Evolutionary conservation across 2,888 invertebrate genomes (phyloP).

Genomic region (Lycocerus yunnanus): DNA sequence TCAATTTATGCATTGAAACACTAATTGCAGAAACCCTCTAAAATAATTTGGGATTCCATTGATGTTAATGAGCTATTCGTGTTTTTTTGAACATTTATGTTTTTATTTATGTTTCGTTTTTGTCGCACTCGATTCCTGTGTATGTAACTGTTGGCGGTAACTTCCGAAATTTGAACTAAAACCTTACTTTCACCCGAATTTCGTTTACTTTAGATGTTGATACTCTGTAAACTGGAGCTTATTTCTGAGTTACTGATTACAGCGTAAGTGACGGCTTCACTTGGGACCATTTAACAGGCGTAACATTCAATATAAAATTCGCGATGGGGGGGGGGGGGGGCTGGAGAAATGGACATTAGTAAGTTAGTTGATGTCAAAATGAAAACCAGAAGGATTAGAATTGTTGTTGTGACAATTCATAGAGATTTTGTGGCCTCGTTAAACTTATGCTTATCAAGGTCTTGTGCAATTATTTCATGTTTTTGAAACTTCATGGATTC

Average conservation of each 20-base stretch:
- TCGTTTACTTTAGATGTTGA: slow-evolving; percentile 83
- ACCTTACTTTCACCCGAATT: slow-evolving; percentile 88
- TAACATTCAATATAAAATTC: too few relatives aligned
- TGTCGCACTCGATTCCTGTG: slow-evolving; percentile 33
- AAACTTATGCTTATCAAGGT: slow-evolving; percentile 84
- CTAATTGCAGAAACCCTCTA: too few relatives aligned
- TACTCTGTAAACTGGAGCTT: slow-evolving; percentile 78
- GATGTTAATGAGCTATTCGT: too few relatives aligned
- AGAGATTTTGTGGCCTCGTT: slow-evolving; percentile 84
- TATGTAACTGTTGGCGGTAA: slow-evolving; percentile 65
- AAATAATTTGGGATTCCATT: too few relatives aligned
- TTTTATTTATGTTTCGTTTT: slow-evolving; percentile 37
- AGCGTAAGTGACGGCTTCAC: slow-evolving; percentile 58
- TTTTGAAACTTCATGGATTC: slow-evolving; percentile 76
- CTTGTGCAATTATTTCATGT: slow-evolving; percentile 90
- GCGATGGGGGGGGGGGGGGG: too few relatives aligned
- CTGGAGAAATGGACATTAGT: too few relatives aligned
- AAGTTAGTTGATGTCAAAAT: slow-evolving; percentile 73
- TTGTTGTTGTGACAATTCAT: slow-evolving; percentile 84
- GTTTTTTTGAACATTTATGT: too few relatives aligned
- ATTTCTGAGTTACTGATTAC: slow-evolving; percentile 63
- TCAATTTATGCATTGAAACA: too few relatives aligned
- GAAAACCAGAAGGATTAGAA: slow-evolving; percentile 84
- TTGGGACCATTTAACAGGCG: slow-evolving; percentile 77
- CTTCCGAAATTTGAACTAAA: slow-evolving; percentile 82